phyloP scores from a whole-genome alignment of 2,113 vertebrate genomes.

The Solea solea region DNA sequence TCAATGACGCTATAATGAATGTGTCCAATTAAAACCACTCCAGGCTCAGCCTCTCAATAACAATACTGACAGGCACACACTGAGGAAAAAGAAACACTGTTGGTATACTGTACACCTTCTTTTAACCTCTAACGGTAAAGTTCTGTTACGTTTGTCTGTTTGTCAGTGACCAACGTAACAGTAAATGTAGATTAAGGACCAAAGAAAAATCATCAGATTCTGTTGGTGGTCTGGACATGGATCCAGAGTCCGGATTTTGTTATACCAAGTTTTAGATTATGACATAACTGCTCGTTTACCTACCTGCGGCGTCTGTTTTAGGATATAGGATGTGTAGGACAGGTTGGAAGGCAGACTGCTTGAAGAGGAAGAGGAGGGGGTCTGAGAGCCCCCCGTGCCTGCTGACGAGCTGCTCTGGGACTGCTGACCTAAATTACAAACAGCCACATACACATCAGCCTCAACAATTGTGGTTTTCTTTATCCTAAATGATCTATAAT shows the following conservation, averaged over 20 bases:
- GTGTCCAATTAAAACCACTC: slow-evolving; percentile 40
- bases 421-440: slow-evolving; percentile 86
- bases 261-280: not conserved
- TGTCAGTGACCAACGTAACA: no score
- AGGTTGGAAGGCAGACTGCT: slow-evolving; percentile 91
- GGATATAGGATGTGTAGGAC: slow-evolving; percentile 97
- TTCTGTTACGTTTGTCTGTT: no score
- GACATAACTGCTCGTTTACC: slow-evolving; percentile 18
- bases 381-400: slow-evolving; percentile 75
- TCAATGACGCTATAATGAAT: slow-evolving; percentile 53
- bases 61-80: slow-evolving; percentile 2
- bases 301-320: slow-evolving; percentile 94
- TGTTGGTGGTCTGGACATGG: no score
- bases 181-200: no score
- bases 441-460: slow-evolving; percentile 40
- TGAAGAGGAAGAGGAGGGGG: slow-evolving; percentile 83
- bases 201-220: no score
- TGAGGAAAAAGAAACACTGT: not conserved
- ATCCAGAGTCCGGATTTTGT: no score
- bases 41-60: slow-evolving; percentile 1
- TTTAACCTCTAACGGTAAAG: no score
- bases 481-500: slow-evolving; percentile 1
- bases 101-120: not conserved
- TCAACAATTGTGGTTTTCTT: slow-evolving; percentile 25
- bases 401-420: slow-evolving; percentile 78